These are phyloP conservation scores for Eptatretus burgeri DNA, from an alignment of 2,113 vertebrate genomes.

Conservation along the genomic window DNA sequence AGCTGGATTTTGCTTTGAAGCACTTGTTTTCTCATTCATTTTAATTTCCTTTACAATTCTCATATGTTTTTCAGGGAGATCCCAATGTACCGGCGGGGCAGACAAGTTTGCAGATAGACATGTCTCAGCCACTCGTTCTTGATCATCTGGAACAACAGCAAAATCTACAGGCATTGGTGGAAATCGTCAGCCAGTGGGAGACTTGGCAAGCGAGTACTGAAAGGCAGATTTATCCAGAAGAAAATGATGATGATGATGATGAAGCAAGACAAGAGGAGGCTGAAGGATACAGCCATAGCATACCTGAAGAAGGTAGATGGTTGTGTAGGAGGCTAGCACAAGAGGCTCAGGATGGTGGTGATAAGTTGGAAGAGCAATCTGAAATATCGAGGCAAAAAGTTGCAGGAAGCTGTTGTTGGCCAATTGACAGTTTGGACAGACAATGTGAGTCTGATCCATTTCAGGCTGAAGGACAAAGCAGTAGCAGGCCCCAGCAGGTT, in stretches of 20 bases:
- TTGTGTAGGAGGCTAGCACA: background rate
- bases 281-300: background rate
- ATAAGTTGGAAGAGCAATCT: too few species aligned
- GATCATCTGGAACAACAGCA: conserved; percentile 40
- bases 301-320: background rate
- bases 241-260: background rate
- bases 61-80: conserved; percentile 31
- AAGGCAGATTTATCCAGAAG: too few species aligned
- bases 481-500: conserved; percentile 4
- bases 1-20: too few species aligned
- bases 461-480: background rate
- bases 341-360: background rate
- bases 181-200: conserved; percentile 20
- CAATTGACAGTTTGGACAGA: conserved; percentile 8
- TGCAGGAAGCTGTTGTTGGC: too few species aligned
- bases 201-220: too few species aligned
- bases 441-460: conserved; percentile 10
- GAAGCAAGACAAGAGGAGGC: background rate
- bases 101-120: conserved; percentile 54
- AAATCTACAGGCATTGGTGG: conserved; percentile 50
- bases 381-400: too few species aligned
- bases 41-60: too few species aligned
- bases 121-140: conserved; percentile 37
- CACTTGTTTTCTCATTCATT: background rate
- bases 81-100: conserved; percentile 88